phyloP scores from a whole-genome alignment of 2,113 vertebrate species.

The Marmota monax region DNA sequence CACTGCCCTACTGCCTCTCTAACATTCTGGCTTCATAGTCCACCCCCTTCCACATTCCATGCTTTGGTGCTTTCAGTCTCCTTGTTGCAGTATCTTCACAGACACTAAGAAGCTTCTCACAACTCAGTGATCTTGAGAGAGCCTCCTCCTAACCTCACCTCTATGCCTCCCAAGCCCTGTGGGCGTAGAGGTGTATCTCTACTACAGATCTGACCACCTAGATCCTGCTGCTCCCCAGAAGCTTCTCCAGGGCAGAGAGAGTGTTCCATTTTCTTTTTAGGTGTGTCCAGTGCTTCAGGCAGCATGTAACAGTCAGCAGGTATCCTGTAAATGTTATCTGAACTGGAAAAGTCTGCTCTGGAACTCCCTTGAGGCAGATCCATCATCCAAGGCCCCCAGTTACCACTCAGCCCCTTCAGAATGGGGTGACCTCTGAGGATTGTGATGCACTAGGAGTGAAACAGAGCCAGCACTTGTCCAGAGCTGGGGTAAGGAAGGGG shows the following conservation, averaged over 20 bases:
- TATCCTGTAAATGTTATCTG: neutral
- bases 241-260: neutral
- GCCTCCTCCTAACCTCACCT: neutral
- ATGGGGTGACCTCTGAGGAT: neutral
- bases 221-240: neutral
- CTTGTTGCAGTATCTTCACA: neutral
- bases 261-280: neutral
- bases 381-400: neutral
- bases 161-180: neutral
- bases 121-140: neutral
- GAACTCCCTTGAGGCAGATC: neutral
- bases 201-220: neutral
- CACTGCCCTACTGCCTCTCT: neutral
- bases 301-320: neutral
- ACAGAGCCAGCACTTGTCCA: neutral
- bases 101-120: neutral
- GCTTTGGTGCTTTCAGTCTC: neutral
- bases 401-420: neutral
- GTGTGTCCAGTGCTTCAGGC: neutral
- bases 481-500: neutral
- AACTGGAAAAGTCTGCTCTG: neutral
- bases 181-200: neutral
- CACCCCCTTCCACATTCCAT: neutral
- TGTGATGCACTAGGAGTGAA: neutral
- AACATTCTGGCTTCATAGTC: neutral